phyloP scores from a whole-genome alignment of 2,113 vertebrate genomes.

The Epinephelus cyanopodus region DNA sequence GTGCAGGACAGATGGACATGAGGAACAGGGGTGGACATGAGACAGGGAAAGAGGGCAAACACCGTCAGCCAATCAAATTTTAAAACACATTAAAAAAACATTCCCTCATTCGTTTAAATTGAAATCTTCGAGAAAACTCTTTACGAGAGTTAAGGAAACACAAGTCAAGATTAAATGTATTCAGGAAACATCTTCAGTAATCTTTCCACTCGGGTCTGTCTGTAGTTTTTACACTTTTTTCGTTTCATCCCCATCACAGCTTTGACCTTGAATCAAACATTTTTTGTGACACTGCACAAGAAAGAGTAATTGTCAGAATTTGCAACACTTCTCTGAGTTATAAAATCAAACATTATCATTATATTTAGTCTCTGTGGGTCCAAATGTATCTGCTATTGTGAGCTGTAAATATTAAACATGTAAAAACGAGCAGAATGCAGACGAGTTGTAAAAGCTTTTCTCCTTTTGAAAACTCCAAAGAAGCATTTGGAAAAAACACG shows the following conservation, averaged over 20 bases:
- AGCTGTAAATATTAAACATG: conserved; percentile 6
- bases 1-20: conserved; percentile 77
- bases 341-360: background rate
- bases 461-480: conserved; percentile 12
- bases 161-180: background rate
- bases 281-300: background rate
- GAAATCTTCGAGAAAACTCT: background rate
- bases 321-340: background rate
- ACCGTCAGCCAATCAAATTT: conserved; percentile 14
- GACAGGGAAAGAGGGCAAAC: conserved; percentile 39
- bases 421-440: conserved; percentile 29
- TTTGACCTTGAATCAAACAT: conserved; percentile 17
- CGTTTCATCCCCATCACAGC: background rate
- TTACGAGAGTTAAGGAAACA: background rate
- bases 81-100: background rate
- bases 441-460: conserved; percentile 33
- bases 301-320: background rate
- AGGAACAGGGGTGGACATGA: conserved; percentile 29
- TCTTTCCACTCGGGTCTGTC: background rate
- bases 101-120: background rate
- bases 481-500: background rate
- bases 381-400: background rate
- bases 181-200: background rate
- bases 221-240: background rate
- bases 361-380: background rate